These are phyloP conservation scores for Trypoxylon attenuatum DNA, from an alignment of 2,888 invertebrate genomes.

Conservation along the genomic window DNA sequence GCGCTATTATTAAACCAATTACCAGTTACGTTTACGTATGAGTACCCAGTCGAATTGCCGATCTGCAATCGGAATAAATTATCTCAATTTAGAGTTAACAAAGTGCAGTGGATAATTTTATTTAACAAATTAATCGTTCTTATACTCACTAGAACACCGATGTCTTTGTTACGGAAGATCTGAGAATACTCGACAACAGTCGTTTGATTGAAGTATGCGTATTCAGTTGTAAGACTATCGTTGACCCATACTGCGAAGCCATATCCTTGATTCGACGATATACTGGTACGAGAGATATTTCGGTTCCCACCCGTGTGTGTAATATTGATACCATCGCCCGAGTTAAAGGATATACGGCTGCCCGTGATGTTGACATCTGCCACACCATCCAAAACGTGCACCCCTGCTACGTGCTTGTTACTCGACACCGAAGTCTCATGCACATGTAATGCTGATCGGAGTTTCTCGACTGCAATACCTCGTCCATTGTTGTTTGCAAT, in stretches of 20 bases:
- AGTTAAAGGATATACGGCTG: constrained; percentile 91
- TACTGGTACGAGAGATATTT: constrained; percentile 90
- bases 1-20: constrained; percentile 89
- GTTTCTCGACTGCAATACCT: constrained; percentile 94
- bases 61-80: constrained; percentile 73
- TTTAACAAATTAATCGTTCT: not conserved
- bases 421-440: constrained; percentile 88
- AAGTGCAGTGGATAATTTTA: not conserved
- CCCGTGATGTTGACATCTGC: constrained; percentile 96
- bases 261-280: constrained; percentile 91
- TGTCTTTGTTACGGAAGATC: constrained; percentile 90
- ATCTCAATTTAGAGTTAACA: not conserved
- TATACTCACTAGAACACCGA: constrained; percentile 82
- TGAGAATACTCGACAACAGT: constrained; percentile 91
- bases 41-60: constrained; percentile 93
- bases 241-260: constrained; percentile 94
- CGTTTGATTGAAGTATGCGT: constrained; percentile 88
- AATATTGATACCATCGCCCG: constrained; percentile 96
- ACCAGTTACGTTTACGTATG: constrained; percentile 94
- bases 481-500: constrained; percentile 94
- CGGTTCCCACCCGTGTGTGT: constrained; percentile 96
- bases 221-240: constrained; percentile 86
- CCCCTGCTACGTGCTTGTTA: constrained; percentile 92
- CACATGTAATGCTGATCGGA: constrained; percentile 91
- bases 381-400: constrained; percentile 92